These are phyloP conservation scores for Eumerus sabulonum DNA, from an alignment of 2,888 invertebrate species.

Conservation along the genomic window DNA sequence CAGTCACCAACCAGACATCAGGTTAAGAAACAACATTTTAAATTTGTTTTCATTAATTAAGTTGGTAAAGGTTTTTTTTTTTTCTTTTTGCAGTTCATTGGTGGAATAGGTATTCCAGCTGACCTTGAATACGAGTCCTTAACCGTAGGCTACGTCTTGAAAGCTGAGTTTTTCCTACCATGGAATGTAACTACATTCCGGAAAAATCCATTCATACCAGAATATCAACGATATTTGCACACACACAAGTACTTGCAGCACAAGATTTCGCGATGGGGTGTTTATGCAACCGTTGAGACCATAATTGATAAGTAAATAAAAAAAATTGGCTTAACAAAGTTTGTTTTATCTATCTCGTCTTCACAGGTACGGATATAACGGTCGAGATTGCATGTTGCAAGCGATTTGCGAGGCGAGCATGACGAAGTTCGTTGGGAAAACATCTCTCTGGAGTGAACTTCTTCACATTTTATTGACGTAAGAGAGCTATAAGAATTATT, in stretches of 20 bases:
- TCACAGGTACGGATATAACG: constrained; percentile 74
- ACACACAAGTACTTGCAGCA: constrained; percentile 30
- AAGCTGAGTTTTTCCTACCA: constrained; percentile 72
- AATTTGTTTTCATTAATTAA: neutral
- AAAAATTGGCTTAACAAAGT: neutral
- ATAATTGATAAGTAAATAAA: constrained; percentile 38
- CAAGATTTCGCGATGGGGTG: constrained; percentile 43
- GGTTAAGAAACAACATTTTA: constrained; percentile 61
- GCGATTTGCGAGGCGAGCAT: constrained; percentile 74
- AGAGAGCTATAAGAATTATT: neutral
- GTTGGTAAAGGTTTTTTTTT: neutral
- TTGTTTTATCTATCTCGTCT: too few species aligned
- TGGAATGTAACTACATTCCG: constrained; percentile 74
- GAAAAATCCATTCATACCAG: constrained; percentile 74
- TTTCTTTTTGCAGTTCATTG: constrained; percentile 72
- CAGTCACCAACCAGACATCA: constrained; percentile 75
- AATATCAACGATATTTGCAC: constrained; percentile 70
- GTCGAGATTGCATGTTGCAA: constrained; percentile 73
- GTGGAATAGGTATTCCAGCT: constrained; percentile 75
- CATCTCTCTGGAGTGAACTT: constrained; percentile 72
- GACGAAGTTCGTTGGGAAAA: constrained; percentile 71
- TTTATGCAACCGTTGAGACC: constrained; percentile 45
- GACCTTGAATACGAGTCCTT: constrained; percentile 75
- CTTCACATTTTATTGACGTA: constrained; percentile 74
- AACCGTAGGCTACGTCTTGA: constrained; percentile 74